Conservation (phyloP, 2,113 vertebrate species). For the Sardina pilchardus region DNA sequence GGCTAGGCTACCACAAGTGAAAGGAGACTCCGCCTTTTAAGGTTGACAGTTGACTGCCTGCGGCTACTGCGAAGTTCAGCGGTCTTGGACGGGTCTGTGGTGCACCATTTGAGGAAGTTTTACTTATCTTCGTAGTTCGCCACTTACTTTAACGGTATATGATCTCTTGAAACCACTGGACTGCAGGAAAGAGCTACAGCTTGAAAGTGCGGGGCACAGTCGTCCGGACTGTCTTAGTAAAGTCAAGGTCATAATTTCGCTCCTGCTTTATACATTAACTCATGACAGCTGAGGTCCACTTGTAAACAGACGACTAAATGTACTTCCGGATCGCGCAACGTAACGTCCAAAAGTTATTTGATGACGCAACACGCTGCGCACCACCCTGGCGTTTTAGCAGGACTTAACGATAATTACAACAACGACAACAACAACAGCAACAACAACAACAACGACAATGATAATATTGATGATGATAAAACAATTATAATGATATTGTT, state of each 20-base stretch:
- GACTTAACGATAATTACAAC: too few species aligned
- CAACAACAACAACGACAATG: too few species aligned
- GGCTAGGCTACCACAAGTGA: too few species aligned
- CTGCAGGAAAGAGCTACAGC: background rate
- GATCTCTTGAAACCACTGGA: constrained; percentile 10
- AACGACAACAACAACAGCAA: too few species aligned
- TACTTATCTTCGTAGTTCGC: background rate
- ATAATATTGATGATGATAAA: too few species aligned
- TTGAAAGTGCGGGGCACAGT: background rate
- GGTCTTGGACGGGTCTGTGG: background rate
- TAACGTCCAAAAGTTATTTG: background rate
- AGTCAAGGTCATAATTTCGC: constrained; percentile 16
- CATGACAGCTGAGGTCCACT: background rate
- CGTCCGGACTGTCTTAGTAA: constrained; percentile 12
- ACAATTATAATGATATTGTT: too few species aligned
- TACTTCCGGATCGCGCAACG: constrained; percentile 34
- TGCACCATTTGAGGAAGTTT: background rate
- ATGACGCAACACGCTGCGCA: background rate
- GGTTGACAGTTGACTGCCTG: too few species aligned
- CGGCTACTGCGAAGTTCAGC: background rate
- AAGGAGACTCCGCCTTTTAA: too few species aligned
- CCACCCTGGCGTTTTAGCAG: too few species aligned
- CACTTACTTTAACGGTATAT: constrained; percentile 40
- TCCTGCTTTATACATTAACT: background rate
- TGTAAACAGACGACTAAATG: background rate